Base-by-base conservation (phyloP, 2,113 vertebrate genomes). In the Oplegnathus fasciatus region DNA sequence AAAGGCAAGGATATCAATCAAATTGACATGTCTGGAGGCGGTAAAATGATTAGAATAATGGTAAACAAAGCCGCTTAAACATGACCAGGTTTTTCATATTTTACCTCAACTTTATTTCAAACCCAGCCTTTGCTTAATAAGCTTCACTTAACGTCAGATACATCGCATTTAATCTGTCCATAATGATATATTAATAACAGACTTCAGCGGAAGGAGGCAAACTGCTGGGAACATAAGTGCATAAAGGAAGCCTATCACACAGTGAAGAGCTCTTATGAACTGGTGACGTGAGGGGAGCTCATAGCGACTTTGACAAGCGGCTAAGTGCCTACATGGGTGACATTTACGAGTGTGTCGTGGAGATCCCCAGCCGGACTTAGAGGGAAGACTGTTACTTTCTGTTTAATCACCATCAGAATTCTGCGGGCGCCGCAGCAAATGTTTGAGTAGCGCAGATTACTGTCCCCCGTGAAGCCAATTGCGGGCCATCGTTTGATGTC, bases 1-100 rank as follows among this genome's bases (percentile, higher is more conserved):
- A 90, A 85, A 88, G 79, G 80, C 72, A 34, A 46, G 71, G 64
- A 50, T 79, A 93, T 93, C 93, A 93, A 94, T 94, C 93, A 94
- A 61, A 84, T 40, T 93, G 93, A 91, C 92, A 84, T 6, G 84
- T 89, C 86, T 20, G 75, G 75, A 48, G 92, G 91, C 66, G 55
- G 80, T 83, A 81, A 93, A 88, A 92, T 92, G 87, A 93, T 95
- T 89, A 92, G 90, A 90, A 92, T 93, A 93, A 94, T 88, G 75
- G 84, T 87, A 90, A 92, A 92, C 93, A 91, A 91, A 90, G 81
- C 65, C 6, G 52, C 85, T 91, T 85, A 73, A 84, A 84, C 83
- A 75, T 44, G 3, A 62, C 52, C 26, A 9, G 64, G 14, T 55
- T 81, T 72, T 65, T 52, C 54, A 61, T 46, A 72, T 65, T 85